Conservation (phyloP, 2,888 invertebrate genomes). For the Chorisops tibialis region DNA sequence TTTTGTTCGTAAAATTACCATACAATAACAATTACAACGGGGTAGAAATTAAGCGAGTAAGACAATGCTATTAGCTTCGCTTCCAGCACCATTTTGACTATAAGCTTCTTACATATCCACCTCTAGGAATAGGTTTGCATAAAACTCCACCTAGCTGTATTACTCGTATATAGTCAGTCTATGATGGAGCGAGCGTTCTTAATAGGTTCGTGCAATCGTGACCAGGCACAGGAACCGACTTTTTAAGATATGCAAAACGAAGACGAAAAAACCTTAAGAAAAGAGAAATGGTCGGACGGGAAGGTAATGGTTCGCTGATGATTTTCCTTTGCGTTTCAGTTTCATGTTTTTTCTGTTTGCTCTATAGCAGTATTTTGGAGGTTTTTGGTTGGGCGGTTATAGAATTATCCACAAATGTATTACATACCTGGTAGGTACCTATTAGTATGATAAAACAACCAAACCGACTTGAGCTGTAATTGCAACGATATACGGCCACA, state of each 20-base stretch:
- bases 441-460: background rate
- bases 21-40: too few relatives aligned
- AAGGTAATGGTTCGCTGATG: slow-evolving; percentile 25
- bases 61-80: too few relatives aligned
- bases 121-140: too few relatives aligned
- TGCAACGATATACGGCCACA: background rate
- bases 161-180: too few relatives aligned
- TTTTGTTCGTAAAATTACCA: too few relatives aligned
- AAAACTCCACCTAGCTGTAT: too few relatives aligned
- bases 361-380: slow-evolving; percentile 7
- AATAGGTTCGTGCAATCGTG: slow-evolving; percentile 16
- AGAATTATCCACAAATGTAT: background rate
- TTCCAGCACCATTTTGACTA: too few relatives aligned
- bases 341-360: too few relatives aligned
- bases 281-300: slow-evolving; percentile 5
- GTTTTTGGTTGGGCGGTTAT: slow-evolving; percentile 20
- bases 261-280: background rate
- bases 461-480: background rate
- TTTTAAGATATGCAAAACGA: background rate
- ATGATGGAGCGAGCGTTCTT: background rate
- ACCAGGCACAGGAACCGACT: slow-evolving; percentile 1
- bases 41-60: too few relatives aligned
- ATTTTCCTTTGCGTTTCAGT: slow-evolving; percentile 22
- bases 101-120: too few relatives aligned
- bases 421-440: background rate